Evolutionary conservation across 2,113 vertebrate species (phyloP).

Genomic region (Forbesichthys agassizii): DNA sequence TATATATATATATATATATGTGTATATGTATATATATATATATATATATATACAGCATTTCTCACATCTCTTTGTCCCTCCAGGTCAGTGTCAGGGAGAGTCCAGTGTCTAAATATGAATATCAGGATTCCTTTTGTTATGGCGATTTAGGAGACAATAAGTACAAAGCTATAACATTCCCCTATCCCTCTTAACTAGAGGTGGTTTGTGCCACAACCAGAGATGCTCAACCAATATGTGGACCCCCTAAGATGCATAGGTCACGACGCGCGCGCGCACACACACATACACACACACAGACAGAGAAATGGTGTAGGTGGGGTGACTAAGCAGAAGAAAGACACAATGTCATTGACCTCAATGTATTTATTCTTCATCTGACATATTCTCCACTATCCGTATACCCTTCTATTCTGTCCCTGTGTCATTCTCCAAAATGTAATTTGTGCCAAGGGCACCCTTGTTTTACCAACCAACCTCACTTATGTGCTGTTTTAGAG

Average conservation of each 20-base stretch:
- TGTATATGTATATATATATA: too few relatives aligned
- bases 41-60: too few relatives aligned
- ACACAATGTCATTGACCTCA: constrained; percentile 29
- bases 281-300: constrained; percentile 4
- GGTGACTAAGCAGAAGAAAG: not conserved
- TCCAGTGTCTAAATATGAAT: constrained; percentile 4
- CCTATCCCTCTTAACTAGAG: constrained; percentile 36
- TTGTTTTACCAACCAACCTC: constrained; percentile 66
- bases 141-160: constrained; percentile 33
- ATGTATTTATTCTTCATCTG: constrained; percentile 43
- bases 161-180: constrained; percentile 1
- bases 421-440: not conserved
- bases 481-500: constrained; percentile 77
- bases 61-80: not conserved
- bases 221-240: constrained; percentile 44
- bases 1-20: too few relatives aligned
- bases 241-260: constrained; percentile 39
- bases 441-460: constrained; percentile 63
- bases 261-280: not conserved
- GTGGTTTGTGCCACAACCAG: constrained; percentile 38
- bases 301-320: not conserved
- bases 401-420: not conserved
- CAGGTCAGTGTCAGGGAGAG: constrained; percentile 19
- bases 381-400: constrained; percentile 13
- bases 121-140: constrained; percentile 31